Percentiles rank a stretch among this genome's conserved stretches.
These are phyloP conservation scores for Drosophila tani DNA, from an alignment of 1,140 invertebrate genomes.

Conservation along the genomic window DNA sequence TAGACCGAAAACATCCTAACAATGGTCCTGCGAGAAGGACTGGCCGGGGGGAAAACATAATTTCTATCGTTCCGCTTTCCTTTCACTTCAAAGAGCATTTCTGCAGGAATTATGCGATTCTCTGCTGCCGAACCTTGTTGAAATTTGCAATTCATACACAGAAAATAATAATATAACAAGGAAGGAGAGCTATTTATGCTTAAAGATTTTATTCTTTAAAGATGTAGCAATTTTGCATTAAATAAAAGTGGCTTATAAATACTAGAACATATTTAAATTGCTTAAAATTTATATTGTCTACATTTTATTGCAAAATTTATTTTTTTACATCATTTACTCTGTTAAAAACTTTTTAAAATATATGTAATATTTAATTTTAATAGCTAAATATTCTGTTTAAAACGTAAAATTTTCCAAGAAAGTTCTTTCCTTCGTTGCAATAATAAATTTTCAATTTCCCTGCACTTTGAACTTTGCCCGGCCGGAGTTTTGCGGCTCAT, in stretches of 20 bases:
- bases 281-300: too few relatives aligned
- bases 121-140: conserved; percentile 3
- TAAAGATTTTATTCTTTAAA: too few relatives aligned
- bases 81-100: conserved; percentile 14
- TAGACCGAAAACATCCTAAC: conserved; percentile 27
- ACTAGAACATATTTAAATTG: too few relatives aligned
- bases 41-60: conserved; percentile 25
- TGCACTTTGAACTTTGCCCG: conserved; percentile 42
- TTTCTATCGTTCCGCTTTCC: conserved; percentile 6
- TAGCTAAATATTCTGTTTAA: neutral
- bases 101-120: conserved; percentile 16
- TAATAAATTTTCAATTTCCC: conserved; percentile 50
- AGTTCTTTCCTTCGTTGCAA: conserved; percentile 6
- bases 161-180: neutral
- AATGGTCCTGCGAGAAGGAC: conserved; percentile 1
- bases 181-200: too few relatives aligned
- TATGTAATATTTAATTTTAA: neutral
- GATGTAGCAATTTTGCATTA: neutral
- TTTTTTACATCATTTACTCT: too few relatives aligned
- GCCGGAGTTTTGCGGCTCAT: conserved; percentile 17
- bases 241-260: too few relatives aligned
- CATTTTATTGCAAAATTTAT: too few relatives aligned
- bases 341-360: too few relatives aligned
- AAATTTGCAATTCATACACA: conserved; percentile 10
- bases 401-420: neutral